Conservation (phyloP, 2,113 vertebrate species). For the Hassar affinis region DNA sequence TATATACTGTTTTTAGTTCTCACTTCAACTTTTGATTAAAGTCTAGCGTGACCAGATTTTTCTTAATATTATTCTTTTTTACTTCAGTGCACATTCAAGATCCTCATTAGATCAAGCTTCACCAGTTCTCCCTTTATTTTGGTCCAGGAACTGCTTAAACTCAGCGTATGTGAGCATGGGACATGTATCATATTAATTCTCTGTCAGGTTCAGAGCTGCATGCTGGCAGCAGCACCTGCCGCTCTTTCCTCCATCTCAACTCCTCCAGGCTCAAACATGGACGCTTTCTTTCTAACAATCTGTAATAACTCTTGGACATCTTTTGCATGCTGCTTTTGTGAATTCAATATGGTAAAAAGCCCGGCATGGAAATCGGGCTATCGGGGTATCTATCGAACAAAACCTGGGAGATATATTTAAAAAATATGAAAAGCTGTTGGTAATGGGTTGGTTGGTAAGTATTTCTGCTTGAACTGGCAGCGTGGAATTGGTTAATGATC, state of each 20-base stretch:
- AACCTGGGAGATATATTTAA: slow-evolving; percentile 2
- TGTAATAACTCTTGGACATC: slow-evolving; percentile 50
- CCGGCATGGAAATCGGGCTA: slow-evolving; percentile 52
- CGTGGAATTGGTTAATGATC: slow-evolving; percentile 63
- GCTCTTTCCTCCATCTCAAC: not conserved
- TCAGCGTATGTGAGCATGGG: not conserved
- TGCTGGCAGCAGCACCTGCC: slow-evolving; percentile 13
- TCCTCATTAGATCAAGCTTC: slow-evolving; percentile 1
- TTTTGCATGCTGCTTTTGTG: slow-evolving; percentile 51
- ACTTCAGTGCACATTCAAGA: too few species aligned
- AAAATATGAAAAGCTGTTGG: slow-evolving; percentile 29
- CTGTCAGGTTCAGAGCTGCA: not conserved
- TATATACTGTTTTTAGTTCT: too few species aligned
- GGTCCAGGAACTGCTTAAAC: not conserved
- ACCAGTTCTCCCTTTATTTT: not conserved
- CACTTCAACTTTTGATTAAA: too few species aligned
- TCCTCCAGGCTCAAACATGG: slow-evolving; percentile 50
- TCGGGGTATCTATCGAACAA: slow-evolving; percentile 36
- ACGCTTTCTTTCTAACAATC: slow-evolving; percentile 59
- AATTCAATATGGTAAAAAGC: slow-evolving; percentile 49
- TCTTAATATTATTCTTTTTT: too few species aligned
- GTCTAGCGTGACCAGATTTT: too few species aligned
- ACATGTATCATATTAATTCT: not conserved
- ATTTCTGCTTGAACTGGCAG: slow-evolving; percentile 45
- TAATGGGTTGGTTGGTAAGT: slow-evolving; percentile 33